Evolutionary conservation across 2,113 vertebrate genomes (phyloP), one percentile per base, ranked within the genome.

Genomic region (Origma solitaria): DNA sequence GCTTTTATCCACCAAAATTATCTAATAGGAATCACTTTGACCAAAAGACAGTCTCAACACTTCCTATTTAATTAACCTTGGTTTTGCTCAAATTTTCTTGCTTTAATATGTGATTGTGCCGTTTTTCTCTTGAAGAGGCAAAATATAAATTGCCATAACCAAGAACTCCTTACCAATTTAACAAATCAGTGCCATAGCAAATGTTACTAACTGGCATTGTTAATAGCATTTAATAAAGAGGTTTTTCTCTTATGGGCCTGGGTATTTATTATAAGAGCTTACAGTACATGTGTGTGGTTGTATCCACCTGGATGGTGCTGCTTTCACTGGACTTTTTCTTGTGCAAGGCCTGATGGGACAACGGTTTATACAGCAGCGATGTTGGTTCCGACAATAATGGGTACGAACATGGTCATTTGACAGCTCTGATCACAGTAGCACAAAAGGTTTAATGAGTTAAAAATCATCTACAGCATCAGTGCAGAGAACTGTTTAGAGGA

Each of bases 201-300:
- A 6, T 54, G 58, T 77, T 42, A 73, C 10, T 56, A 58, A 27
- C 15, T 70, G 47, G 8, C 25, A 66, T 35, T 86, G 57, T 70
- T 91, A 80, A 80, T 9, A 79, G 31, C 47, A 80, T 51, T 90
- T 88, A 91, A 94, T 96, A 95, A 97, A 97, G 4, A 12, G 11
- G 84, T 68, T 84, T 62, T 58, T 77, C 44, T 82, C 38, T 75
- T 72, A 84, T 0, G 1, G 58, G 54, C 57, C 33, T 75, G 15
- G 12, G 12, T 56, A 13, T 82, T 47, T 58, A 49, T 76, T 72
- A 0, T 13, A 72, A 60, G 13, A 57, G 8, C 7, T 79, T 30
- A 27, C n/a, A 49, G 31, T 16, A 6, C 2, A 20, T 6, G 19
- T 10, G 44, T 37, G 53, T 31, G 53, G 21, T 18, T 58, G 17